Evolutionary conservation across 1,140 invertebrate genomes (phyloP), one percentile per base, ranked within the genome.

Genomic region (Dendrolimus punctatus): DNA sequence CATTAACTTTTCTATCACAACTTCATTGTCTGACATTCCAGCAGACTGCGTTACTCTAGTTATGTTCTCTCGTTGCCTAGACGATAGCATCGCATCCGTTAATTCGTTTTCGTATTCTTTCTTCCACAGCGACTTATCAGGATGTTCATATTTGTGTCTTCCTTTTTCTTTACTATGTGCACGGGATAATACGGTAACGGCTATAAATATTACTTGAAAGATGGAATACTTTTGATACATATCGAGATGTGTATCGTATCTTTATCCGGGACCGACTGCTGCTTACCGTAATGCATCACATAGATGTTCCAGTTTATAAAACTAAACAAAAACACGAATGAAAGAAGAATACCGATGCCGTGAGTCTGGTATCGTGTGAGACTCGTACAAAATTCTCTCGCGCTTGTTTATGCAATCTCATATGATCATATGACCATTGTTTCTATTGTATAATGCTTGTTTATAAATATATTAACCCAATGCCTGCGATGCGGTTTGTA

Each of bases 41-140:
- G 58, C n/a, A 23, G 71, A 67, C 51, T 73, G 73, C 4, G 55
- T 40, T 3, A 62, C 54, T 44, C 76, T 55, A 3, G 80, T 77
- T 8, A 59, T 48, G 55, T 83, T 85, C 6, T 73, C 68, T n/a
- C 58, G 62, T 39, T 62, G 74, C 38, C 61, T 75, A 2, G 70
- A 57, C 2, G 63, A 54, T 6, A 80, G 57, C 63, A 82, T 76
- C 2, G 80, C 76, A 36, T 82, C 73, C 7, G 58, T 80, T 23
- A 83, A 58, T 64, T 85, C 79, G 5, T 68, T 62, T 51, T 85
- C 80, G 46, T 80, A 83, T 46, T 79, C 80, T 8, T 80, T 69
- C 58, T 80, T 83, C 80, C 82, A 85, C 8, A 80, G 55, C 2
- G 67, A 57, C 51, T 78, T 77, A 37, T 77, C 73, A 6, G 49